These are phyloP conservation scores for Catharus ustulatus DNA, from an alignment of 2,797 vertebrate species.

Conservation along the genomic window DNA sequence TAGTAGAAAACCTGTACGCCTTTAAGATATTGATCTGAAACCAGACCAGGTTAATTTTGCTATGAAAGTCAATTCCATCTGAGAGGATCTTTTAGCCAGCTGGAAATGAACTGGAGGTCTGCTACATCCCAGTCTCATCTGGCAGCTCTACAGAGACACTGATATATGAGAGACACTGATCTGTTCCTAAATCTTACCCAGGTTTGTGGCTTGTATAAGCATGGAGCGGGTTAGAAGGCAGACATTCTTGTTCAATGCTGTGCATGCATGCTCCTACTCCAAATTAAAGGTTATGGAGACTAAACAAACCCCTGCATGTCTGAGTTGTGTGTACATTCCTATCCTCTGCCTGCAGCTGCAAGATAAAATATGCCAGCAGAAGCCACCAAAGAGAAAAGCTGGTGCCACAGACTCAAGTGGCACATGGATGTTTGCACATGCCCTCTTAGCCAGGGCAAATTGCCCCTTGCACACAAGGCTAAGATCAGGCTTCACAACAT, in stretches of 20 bases:
- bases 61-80: slow-evolving; percentile 26
- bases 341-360: not conserved
- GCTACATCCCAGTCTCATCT: slow-evolving; percentile 7
- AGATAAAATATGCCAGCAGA: not conserved
- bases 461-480: not conserved
- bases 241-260: not conserved
- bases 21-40: slow-evolving; percentile 59
- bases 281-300: not conserved
- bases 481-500: not conserved
- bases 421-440: not conserved
- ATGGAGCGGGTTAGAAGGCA: not conserved
- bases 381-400: not conserved
- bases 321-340: not conserved
- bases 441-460: not conserved
- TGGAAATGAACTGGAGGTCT: slow-evolving; percentile 46
- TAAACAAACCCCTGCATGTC: not conserved
- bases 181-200: not conserved
- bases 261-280: not conserved
- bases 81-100: slow-evolving; percentile 34
- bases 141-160: slow-evolving; percentile 1
- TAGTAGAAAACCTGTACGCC: slow-evolving; percentile 27
- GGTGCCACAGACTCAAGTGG: not conserved
- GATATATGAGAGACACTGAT: not conserved
- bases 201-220: not conserved
- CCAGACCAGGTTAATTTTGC: slow-evolving; percentile 39